Evolutionary conservation across 1,140 invertebrate species (phyloP).

Genomic region (Chionoecetes opilio): DNA sequence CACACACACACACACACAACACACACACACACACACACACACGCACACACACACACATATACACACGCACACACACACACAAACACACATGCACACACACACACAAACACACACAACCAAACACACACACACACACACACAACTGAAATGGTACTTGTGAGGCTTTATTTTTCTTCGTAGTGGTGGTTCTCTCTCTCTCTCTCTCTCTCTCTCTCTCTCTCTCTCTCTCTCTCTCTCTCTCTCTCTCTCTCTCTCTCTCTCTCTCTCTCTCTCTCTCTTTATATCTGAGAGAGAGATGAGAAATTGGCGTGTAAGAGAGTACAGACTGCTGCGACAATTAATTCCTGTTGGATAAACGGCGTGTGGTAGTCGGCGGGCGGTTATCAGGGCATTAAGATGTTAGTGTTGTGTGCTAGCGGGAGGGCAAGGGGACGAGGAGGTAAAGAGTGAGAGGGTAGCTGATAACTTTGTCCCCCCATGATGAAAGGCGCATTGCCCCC

Average conservation of each 20-base stretch:
- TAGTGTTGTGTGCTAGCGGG: not conserved
- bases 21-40: slow-evolving; percentile 13
- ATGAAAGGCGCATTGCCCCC: not conserved
- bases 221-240: not conserved
- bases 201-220: too few relatives aligned
- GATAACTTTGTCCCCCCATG: slow-evolving; percentile 13
- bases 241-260: slow-evolving; percentile 42
- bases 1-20: too few relatives aligned
- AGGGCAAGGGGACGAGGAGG: not conserved
- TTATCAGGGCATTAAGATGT: not conserved
- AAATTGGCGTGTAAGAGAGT: not conserved
- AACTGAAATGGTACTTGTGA: too few relatives aligned
- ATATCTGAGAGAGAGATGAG: slow-evolving; percentile 1
- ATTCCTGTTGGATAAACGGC: not conserved
- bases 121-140: not conserved
- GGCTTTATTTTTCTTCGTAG: too few relatives aligned
- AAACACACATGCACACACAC: not conserved
- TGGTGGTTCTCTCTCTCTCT: too few relatives aligned
- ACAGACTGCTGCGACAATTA: not conserved
- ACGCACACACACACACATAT: slow-evolving; percentile 34
- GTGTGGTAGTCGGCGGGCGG: not conserved
- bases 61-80: not conserved
- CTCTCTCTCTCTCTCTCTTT: not conserved
- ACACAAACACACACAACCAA: not conserved
- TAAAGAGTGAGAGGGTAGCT: not conserved